Percentiles rank a stretch among this genome's conserved stretches.
Conservation (phyloP, 1,140 invertebrate species). For the Agrypnia vestita region DNA sequence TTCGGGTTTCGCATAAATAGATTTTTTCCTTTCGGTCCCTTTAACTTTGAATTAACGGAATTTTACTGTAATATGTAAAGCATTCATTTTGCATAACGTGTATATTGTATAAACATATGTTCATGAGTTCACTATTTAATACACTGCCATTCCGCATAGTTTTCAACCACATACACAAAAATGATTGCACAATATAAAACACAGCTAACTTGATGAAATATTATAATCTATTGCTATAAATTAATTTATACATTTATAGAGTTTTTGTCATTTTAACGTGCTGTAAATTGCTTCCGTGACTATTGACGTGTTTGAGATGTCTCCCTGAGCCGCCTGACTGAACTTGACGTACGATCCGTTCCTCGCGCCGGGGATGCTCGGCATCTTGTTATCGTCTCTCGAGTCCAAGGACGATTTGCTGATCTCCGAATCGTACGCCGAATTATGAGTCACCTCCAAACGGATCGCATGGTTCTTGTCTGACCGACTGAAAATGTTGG, state of each 20-base stretch:
- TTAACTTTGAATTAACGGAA: too few species aligned
- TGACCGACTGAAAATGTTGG: constrained; percentile 43
- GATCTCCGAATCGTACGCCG: constrained; percentile 42
- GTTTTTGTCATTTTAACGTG: constrained; percentile 54
- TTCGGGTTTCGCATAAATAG: too few species aligned
- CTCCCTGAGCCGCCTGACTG: constrained; percentile 43
- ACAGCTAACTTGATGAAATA: too few species aligned
- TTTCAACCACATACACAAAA: too few species aligned
- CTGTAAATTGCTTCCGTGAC: constrained; percentile 53
- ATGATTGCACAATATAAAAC: too few species aligned
- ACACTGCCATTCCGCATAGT: too few species aligned
- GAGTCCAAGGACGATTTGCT: constrained; percentile 37
- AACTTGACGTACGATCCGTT: constrained; percentile 58
- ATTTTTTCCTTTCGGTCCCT: too few species aligned
- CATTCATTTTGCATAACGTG: too few species aligned
- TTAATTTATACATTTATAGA: neutral
- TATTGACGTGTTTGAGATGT: constrained; percentile 18
- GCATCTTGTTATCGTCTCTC: constrained; percentile 38
- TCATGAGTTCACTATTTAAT: too few species aligned
- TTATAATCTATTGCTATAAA: neutral
- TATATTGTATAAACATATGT: too few species aligned
- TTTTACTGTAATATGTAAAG: too few species aligned
- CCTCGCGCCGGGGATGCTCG: constrained; percentile 48
- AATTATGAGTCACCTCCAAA: constrained; percentile 55
- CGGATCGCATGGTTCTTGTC: constrained; percentile 57